A percentile compares a stretch with the other conserved stretches of the same genome.
These are phyloP conservation scores for Pipistrellus nathusii DNA, from an alignment of 2,797 vertebrate genomes.

Conservation along the genomic window DNA sequence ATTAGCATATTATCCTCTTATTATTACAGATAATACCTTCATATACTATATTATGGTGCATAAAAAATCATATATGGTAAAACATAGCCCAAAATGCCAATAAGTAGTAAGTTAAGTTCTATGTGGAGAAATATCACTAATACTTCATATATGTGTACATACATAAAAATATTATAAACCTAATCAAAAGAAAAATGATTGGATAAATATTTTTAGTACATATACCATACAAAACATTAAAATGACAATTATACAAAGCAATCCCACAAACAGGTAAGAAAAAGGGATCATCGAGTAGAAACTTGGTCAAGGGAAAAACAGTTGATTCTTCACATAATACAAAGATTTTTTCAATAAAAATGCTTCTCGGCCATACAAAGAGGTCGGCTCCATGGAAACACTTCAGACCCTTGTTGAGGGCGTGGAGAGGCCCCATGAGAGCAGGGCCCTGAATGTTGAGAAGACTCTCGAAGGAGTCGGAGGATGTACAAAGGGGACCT, in stretches of 20 bases:
- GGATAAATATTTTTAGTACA: neutral
- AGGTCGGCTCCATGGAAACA: accelerated
- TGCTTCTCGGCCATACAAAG: neutral
- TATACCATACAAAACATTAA: neutral
- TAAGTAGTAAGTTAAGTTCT: neutral
- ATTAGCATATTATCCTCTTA: too few relatives aligned
- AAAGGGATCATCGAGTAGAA: neutral
- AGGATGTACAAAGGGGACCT: neutral
- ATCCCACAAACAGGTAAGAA: neutral
- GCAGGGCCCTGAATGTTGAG: neutral
- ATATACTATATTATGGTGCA: neutral
- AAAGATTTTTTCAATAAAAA: too few relatives aligned
- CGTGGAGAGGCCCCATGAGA: too few relatives aligned
- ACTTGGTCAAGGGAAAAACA: neutral
- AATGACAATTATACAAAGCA: neutral
- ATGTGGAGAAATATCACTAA: neutral
- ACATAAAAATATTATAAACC: neutral
- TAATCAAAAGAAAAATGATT: neutral
- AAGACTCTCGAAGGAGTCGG: neutral
- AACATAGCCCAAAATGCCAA: neutral
- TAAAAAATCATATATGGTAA: neutral
- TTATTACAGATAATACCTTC: neutral
- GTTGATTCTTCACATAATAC: neutral
- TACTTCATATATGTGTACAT: neutral
- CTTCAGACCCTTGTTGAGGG: neutral